Evolutionary conservation across 2,113 vertebrate species (phyloP).

Genomic region (Puffinus mauretanicus): DNA sequence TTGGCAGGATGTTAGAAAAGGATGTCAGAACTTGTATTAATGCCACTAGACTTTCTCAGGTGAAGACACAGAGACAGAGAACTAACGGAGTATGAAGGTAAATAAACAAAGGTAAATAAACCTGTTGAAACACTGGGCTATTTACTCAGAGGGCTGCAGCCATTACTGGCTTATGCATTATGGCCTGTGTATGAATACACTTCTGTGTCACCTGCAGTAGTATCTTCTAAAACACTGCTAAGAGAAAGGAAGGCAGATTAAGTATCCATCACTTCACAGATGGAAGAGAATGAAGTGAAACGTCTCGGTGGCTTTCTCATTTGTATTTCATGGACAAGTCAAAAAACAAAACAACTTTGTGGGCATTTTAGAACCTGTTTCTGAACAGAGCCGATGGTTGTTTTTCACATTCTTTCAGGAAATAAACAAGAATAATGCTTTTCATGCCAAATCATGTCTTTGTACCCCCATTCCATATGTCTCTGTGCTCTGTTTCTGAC

Average conservation of each 20-base stretch:
- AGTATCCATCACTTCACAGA: neutral
- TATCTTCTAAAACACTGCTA: neutral
- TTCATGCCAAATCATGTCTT: neutral
- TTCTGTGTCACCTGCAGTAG: neutral
- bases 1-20: neutral
- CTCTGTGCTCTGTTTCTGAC: neutral
- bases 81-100: slow-evolving; percentile 1
- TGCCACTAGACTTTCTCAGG: neutral
- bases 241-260: neutral
- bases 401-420: neutral
- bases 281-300: neutral
- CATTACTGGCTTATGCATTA: neutral
- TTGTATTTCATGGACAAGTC: neutral
- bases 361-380: neutral
- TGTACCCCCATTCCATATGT: neutral
- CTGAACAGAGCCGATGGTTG: neutral
- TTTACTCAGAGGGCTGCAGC: neutral
- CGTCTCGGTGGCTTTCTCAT: neutral
- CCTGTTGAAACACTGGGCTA: neutral
- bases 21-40: neutral
- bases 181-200: neutral
- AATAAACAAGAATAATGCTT: neutral
- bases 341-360: neutral
- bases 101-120: slow-evolving; percentile 28
- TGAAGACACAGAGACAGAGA: slow-evolving; percentile 20